Conservation (phyloP, 1,140 invertebrate species). For the Pantala flavescens region DNA sequence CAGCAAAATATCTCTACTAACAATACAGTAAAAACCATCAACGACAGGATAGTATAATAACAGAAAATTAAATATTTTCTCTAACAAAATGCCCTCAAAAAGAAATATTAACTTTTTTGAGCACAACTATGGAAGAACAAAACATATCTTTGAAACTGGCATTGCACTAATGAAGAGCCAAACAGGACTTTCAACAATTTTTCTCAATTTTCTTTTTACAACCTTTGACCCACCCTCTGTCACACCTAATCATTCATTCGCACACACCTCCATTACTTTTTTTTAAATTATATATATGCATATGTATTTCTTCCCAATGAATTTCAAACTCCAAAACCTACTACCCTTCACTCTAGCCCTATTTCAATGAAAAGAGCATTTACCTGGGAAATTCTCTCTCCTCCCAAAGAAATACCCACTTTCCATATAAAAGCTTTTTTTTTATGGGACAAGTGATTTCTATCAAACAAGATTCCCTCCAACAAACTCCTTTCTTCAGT, state of each 20-base stretch:
- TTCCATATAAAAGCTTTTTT: constrained; percentile 1
- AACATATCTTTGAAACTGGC: constrained; percentile 2
- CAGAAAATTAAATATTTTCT: constrained; percentile 3
- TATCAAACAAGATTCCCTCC: neutral
- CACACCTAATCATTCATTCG: neutral
- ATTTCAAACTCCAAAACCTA: constrained; percentile 10
- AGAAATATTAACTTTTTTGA: neutral
- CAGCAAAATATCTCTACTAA: neutral
- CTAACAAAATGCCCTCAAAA: neutral
- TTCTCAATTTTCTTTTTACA: neutral
- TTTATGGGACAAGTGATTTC: neutral
- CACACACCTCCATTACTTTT: constrained; percentile 2
- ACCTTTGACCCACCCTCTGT: constrained; percentile 3
- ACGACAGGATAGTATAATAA: neutral
- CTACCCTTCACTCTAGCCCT: constrained; percentile 2
- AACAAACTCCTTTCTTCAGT: neutral
- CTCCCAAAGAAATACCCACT: neutral
- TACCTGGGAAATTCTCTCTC: neutral
- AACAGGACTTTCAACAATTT: constrained; percentile 8
- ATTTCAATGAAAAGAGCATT: constrained; percentile 2
- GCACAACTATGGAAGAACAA: constrained; percentile 5
- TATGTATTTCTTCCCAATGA: constrained; percentile 2
- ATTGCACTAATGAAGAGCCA: constrained; percentile 5
- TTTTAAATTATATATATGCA: constrained; percentile 1
- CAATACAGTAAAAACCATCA: neutral